These are phyloP conservation scores for Mus caroli DNA, from an alignment of 2,797 vertebrate species.

Conservation along the genomic window DNA sequence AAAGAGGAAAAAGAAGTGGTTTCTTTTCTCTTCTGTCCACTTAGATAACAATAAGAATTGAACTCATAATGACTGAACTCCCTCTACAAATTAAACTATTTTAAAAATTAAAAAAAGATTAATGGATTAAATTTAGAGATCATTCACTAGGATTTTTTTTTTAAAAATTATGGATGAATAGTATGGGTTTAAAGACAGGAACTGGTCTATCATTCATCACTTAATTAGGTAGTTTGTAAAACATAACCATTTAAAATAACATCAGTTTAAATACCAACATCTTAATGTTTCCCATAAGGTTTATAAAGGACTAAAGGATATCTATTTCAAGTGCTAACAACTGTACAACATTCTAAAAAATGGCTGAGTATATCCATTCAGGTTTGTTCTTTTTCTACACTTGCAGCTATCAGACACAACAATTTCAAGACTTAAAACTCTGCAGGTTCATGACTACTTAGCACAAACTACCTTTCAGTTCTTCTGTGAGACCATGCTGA, in stretches of 20 bases:
- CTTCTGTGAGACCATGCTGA: neutral
- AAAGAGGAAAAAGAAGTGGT: neutral
- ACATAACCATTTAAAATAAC: neutral
- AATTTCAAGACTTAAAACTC: constrained; percentile 23
- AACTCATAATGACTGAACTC: constrained; percentile 31
- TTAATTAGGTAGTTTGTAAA: neutral
- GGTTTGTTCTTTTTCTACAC: neutral
- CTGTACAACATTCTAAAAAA: constrained; percentile 16
- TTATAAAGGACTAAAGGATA: neutral
- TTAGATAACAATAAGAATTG: constrained; percentile 43
- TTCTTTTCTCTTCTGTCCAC: constrained; percentile 25
- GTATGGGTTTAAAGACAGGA: neutral
- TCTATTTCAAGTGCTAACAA: neutral
- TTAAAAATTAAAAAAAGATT: neutral
- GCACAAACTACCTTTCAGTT: neutral
- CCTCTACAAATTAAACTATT: neutral
- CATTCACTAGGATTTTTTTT: neutral
- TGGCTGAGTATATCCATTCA: neutral
- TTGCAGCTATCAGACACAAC: constrained; percentile 19
- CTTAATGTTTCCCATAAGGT: neutral
- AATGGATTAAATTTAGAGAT: neutral
- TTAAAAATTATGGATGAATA: neutral
- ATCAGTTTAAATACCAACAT: neutral
- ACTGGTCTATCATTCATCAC: neutral
- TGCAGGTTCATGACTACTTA: neutral